Percentiles rank a stretch among this genome's conserved stretches.
Evolutionary conservation across 2,797 vertebrate species (phyloP).

Genomic region (Lophotriccus pileatus): DNA sequence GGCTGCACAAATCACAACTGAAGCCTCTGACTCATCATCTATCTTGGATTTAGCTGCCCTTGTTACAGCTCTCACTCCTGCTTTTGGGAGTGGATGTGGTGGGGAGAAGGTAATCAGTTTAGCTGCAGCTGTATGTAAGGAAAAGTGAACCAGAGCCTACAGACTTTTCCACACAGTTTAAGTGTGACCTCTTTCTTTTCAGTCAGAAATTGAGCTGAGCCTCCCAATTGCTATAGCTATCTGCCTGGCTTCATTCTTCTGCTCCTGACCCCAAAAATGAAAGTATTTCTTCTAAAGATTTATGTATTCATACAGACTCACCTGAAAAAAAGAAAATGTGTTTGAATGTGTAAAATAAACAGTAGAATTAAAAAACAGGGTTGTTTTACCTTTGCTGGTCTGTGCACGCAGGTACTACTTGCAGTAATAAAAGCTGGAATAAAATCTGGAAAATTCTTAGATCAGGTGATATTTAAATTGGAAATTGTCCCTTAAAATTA

Average conservation of each 20-base stretch:
- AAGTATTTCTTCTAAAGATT: background rate
- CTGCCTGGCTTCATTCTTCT: background rate
- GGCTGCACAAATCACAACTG: slow-evolving; percentile 60
- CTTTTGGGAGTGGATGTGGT: background rate
- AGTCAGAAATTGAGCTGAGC: background rate
- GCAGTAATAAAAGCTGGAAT: background rate
- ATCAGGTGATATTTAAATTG: background rate
- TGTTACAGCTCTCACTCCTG: background rate
- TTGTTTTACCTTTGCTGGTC: background rate
- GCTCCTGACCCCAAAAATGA: background rate
- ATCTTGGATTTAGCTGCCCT: background rate
- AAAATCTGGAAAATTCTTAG: background rate
- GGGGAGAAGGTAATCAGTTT: background rate
- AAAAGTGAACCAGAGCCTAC: background rate
- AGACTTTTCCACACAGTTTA: background rate
- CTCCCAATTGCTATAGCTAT: background rate
- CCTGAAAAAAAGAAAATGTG: background rate
- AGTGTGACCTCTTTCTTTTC: background rate
- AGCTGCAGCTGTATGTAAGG: background rate
- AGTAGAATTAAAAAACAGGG: background rate
- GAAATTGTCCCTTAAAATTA: background rate
- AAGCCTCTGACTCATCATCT: slow-evolving; percentile 55
- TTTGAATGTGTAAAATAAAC: background rate
- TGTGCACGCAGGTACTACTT: background rate
- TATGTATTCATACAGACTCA: background rate